These are phyloP conservation scores for Prionailurus bengalensis DNA, from an alignment of 2,113 vertebrate species.

Conservation along the genomic window DNA sequence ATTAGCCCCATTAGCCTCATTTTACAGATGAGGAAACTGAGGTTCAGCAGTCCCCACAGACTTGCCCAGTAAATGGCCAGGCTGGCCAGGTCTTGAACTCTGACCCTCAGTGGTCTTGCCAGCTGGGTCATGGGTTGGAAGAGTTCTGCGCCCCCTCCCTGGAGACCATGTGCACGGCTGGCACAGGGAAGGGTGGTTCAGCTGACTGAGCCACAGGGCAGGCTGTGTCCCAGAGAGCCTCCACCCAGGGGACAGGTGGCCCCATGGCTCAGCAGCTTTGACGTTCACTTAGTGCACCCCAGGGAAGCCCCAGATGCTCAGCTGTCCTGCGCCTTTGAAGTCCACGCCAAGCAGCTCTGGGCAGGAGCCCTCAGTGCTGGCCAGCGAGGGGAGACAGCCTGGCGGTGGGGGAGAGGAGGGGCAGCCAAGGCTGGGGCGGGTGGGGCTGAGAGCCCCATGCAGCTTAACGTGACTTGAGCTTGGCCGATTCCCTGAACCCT, in stretches of 20 bases:
- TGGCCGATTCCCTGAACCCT: not conserved
- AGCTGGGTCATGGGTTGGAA: not conserved
- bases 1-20: not conserved
- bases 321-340: conserved; percentile 83
- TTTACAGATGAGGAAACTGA: conserved; percentile 15
- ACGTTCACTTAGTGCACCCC: accelerated
- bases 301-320: conserved; percentile 66
- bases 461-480: not conserved
- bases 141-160: not conserved
- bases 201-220: not conserved
- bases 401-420: accelerated
- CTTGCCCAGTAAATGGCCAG: not conserved
- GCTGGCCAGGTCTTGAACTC: not conserved
- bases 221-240: not conserved
- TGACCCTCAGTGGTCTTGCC: not conserved
- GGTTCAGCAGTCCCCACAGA: not conserved
- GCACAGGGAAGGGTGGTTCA: not conserved
- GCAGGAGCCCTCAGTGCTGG: not conserved
- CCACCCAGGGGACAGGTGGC: conserved; percentile 81
- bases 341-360: not conserved
- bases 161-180: not conserved
- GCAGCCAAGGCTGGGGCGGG: not conserved
- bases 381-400: not conserved
- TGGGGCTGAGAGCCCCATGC: not conserved
- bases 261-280: conserved; percentile 3